Percentiles rank a stretch among this genome's conserved stretches.
These are phyloP conservation scores for Melangyna quadrimaculata DNA, from an alignment of 2,888 invertebrate species.

Conservation along the genomic window DNA sequence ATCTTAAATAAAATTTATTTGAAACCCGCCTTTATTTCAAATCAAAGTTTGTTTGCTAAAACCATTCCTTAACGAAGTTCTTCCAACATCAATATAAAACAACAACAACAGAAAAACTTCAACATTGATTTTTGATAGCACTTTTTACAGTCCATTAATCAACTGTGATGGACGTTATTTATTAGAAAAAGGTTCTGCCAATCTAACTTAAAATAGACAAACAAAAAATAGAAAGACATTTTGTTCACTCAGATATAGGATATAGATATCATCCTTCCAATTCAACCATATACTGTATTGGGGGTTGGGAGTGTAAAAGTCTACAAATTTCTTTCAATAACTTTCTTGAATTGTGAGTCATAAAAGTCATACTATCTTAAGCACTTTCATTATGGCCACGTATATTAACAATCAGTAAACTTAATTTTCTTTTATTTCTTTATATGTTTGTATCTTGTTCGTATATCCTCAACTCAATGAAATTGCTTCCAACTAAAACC, in stretches of 20 bases:
- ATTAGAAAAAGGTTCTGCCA: neutral
- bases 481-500: neutral
- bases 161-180: neutral
- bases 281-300: too few relatives aligned
- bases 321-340: neutral
- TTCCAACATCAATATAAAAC: neutral
- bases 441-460: neutral
- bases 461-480: conserved; percentile 10
- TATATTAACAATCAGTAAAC: conserved; percentile 22
- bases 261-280: neutral
- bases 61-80: neutral
- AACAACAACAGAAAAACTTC: neutral
- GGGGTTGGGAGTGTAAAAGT: neutral
- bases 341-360: neutral
- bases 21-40: neutral
- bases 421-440: conserved; percentile 5
- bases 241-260: neutral
- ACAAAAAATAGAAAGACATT: neutral
- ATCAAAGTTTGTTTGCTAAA: neutral
- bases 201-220: neutral
- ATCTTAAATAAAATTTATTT: neutral
- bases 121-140: neutral
- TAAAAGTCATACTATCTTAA: conserved; percentile 12
- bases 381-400: neutral
- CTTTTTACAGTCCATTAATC: neutral